Evolutionary conservation across 2,113 vertebrate genomes (phyloP), one percentile per base, ranked within the genome.

Genomic region (Arenaria interpres): DNA sequence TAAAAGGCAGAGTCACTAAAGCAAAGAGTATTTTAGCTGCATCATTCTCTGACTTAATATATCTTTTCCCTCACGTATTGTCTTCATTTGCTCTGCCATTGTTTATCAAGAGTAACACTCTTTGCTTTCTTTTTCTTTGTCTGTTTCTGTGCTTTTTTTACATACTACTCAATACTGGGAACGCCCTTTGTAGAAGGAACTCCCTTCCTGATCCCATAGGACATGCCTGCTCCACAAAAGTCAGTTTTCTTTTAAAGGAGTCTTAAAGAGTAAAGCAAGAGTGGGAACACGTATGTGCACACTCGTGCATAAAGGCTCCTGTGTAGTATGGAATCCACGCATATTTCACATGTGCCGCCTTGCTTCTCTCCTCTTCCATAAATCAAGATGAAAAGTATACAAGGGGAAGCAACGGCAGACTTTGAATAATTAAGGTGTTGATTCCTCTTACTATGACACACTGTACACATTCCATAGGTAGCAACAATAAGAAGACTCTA

Each of bases 301-400:
- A 39, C 17, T 32, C 20, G 2, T 30, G 17, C 37, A 3, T n/a
- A 53, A 89, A 59, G 45, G n/a, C 28, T 89, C 66, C 60, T 66
- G 9, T 37, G 6, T 25, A 7, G 9, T n/a, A 37, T 5, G 33
- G 66, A 66, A 71, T 53, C 56, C 3, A 9, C 30, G 59, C 12
- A 2, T 7, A 10, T 59, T 68, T 48, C 76, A 59, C 37, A 25
- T 8, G 14, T 39, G 54, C 62, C 50, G n/a, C 50, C 37, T 87
- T 76, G 59, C 50, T n/a, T 75, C 77, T 85, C 43, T 53, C 27
- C 24, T 32, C 16, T 75, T 66, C 60, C 56, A 92, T 96, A 97
- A 97, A 81, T 96, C 95, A 93, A 98, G 98, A 94, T 98, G 98
- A 98, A 98, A 98, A 97, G 39, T 45, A 23, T 93, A 22, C 91